These are phyloP conservation scores for Sphaerophoria taeniata DNA, from an alignment of 2,888 invertebrate species.

Conservation along the genomic window DNA sequence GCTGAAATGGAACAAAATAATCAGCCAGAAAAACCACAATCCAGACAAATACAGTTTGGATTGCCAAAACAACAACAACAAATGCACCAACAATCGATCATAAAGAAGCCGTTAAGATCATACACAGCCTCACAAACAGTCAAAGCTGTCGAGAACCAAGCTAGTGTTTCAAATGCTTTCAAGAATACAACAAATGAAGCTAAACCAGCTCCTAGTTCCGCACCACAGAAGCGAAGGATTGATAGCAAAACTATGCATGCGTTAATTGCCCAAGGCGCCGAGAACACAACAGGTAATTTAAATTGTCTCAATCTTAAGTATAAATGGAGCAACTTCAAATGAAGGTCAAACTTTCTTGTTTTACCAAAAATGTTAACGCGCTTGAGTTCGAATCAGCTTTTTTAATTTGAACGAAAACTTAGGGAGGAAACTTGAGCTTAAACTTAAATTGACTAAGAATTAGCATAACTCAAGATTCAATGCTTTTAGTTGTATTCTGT, in stretches of 20 bases:
- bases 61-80: conserved; percentile 29
- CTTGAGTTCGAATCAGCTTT: too few relatives aligned
- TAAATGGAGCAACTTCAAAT: too few relatives aligned
- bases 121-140: conserved; percentile 28
- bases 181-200: conserved; percentile 29
- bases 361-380: too few relatives aligned
- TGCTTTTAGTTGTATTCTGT: too few relatives aligned
- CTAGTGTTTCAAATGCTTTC: conserved; percentile 55
- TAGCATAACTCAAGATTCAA: too few relatives aligned
- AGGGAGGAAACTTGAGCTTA: too few relatives aligned
- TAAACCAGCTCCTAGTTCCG: conserved; percentile 3
- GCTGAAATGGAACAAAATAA: conserved; percentile 63
- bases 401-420: too few relatives aligned
- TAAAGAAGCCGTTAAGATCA: conserved; percentile 56
- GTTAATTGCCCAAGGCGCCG: conserved; percentile 85
- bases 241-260: conserved; percentile 86
- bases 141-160: conserved; percentile 40
- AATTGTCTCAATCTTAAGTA: neutral
- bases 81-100: neutral
- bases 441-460: too few relatives aligned
- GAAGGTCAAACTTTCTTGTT: too few relatives aligned
- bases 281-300: conserved; percentile 84
- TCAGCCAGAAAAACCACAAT: conserved; percentile 50
- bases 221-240: conserved; percentile 84
- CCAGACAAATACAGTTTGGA: neutral